phyloP scores from a whole-genome alignment of 1,140 invertebrate genomes.

The Phymastichus coffea region DNA sequence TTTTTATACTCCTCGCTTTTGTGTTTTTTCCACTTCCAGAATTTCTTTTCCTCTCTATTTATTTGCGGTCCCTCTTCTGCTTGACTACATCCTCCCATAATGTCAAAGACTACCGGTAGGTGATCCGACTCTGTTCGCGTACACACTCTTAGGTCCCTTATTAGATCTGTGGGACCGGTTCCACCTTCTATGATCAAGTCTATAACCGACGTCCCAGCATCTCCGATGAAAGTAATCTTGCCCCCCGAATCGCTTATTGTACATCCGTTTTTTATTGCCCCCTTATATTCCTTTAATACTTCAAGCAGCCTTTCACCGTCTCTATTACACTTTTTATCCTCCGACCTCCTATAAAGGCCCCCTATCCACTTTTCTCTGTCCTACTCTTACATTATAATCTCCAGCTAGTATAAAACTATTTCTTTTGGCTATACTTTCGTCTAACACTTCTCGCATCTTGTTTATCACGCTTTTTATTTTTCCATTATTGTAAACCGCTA shows the following conservation, averaged over 20 bases:
- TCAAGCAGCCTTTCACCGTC: background rate
- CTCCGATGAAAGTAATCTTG: no score
- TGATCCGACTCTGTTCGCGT: conserved; percentile 23
- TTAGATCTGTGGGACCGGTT: background rate
- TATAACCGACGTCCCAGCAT: no score
- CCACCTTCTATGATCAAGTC: background rate
- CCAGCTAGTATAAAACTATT: background rate
- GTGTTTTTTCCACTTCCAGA: conserved; percentile 3
- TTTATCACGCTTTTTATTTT: background rate
- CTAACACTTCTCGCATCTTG: background rate
- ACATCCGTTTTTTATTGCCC: no score
- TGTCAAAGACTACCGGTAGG: conserved; percentile 5
- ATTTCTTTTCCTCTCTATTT: background rate
- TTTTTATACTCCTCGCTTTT: background rate
- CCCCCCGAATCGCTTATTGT: conserved; percentile 9
- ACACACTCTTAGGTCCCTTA: background rate
- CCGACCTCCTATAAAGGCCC: background rate
- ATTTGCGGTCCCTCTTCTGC: background rate
- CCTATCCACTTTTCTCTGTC: background rate
- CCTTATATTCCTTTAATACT: conserved; percentile 11
- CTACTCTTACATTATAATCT: conserved; percentile 13
- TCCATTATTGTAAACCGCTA: conserved; percentile 1
- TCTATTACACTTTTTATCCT: background rate
- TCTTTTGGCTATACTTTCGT: background rate
- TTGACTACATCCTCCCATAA: background rate